Base-by-base conservation (phyloP, 2,888 invertebrate species). In the Phaedon cochleariae region DNA sequence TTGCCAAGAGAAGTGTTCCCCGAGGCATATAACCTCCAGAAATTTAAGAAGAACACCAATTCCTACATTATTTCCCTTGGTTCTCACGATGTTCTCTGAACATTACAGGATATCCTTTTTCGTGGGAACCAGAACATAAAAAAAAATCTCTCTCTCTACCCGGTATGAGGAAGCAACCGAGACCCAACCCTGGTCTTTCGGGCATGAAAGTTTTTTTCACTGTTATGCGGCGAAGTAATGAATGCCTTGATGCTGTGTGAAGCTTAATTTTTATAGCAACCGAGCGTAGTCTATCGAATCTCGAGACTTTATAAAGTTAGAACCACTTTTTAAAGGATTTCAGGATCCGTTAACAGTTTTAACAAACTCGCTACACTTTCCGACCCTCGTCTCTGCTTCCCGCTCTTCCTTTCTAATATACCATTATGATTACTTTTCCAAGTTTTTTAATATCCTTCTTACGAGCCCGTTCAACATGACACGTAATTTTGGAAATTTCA, bases 271-370 rank as follows among this genome's bases (percentile, higher is more conserved):
- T 82, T 82, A 82, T 80, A 75, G 79, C 78, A 69, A 76, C 78
- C 77, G 78, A 77, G 76, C 72, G 41, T 41, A 71, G 77, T 73
- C 76, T 77, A 75, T 80, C 78, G 80, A 76, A 80, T 79, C 79
- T 75, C 71, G 71, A 76, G 77, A 78, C 79, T 81, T 81, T 80
- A 80, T 80, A 80, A 81, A 82, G 77, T 81, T 81, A 73, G 77
- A 75, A 77, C 76, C 80, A 80, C 81, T 82, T 83, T 82, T 82
- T 81, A 81, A 82, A 78, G 81, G 82, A 83, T 82, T 82, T 82
- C 79, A 79, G 79, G 81, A 83, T 82, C 82, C 82, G 82, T 82
- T 83, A 82, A 83, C 82, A 81, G 81, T 82, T 81, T 82, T 81
- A 82, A 82, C 82, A 82, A 82, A 82, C 80, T 81, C 79, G 76